phyloP scores from a whole-genome alignment of 2,113 vertebrate genomes.

The Coptodon bakossiorum region DNA sequence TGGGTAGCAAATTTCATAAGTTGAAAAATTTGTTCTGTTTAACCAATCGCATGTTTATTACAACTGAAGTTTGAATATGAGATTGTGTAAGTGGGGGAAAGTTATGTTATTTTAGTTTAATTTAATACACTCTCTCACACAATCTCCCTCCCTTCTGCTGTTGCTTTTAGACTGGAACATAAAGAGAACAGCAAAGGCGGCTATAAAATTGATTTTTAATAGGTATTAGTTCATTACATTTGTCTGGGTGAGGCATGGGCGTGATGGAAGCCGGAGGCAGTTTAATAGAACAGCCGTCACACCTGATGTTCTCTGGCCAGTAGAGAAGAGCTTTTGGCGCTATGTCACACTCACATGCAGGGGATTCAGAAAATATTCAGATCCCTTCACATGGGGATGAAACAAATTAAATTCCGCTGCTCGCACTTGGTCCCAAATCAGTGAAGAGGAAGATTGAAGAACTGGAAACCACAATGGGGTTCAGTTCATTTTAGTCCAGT shows the following conservation, averaged over 20 bases:
- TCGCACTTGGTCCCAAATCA: constrained; percentile 41
- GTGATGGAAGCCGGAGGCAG: background rate
- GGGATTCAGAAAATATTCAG: background rate
- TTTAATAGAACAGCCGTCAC: background rate
- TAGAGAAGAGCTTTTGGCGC: background rate
- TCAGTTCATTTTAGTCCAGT: background rate
- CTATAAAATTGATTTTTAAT: constrained; percentile 68
- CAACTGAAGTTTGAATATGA: background rate
- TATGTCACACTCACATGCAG: background rate
- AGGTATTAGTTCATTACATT: constrained; percentile 53
- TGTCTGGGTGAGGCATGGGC: background rate
- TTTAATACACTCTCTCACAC: background rate
- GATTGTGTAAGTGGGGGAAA: background rate
- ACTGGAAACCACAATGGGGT: background rate
- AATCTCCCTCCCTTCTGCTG: background rate
- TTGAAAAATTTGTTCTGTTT: background rate
- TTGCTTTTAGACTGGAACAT: constrained; percentile 55
- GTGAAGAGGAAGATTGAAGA: constrained; percentile 29
- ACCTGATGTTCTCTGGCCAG: background rate
- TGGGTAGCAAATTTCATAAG: background rate
- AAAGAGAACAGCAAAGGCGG: constrained; percentile 36
- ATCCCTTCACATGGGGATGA: background rate
- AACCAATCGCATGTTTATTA: background rate
- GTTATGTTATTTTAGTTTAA: background rate
- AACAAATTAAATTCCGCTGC: constrained; percentile 18